Base-by-base conservation (phyloP, 2,888 invertebrate species). In the Crepidodera aurea region DNA sequence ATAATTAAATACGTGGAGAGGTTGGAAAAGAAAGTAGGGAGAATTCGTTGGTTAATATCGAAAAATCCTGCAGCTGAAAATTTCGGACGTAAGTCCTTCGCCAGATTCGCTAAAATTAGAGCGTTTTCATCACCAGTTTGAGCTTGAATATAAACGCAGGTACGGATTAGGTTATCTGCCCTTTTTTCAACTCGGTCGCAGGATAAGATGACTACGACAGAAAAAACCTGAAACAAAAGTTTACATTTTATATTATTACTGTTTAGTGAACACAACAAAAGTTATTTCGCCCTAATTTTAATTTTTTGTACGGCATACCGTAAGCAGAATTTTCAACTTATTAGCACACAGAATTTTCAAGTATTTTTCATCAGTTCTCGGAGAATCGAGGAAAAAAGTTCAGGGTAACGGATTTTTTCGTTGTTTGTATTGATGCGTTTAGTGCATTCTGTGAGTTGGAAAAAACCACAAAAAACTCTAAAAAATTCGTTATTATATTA, bases 51-150 rank as follows among this genome's bases (percentile, higher is more conserved):
- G 18, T 56, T 56, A 8, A 56, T 46, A 18, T 56, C 55, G 13
- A 56, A 56, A 22, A 46, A 46, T 56, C 55, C 55, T 5, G 55
- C 55, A 29, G 55, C 55, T 22, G 55, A 44, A 29, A 56, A 56
- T 46, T 44, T 56, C 0, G 55, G 55, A 13, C 44, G 19, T 12
- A 56, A 16, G 1, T 56, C 55, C 37, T 32, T 56, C 2, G 55
- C 55, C 12, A 56, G 32, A 10, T 46, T 46, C 12, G 55, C 55
- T 42, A 56, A 46, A 12, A 32, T 19, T 25, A 46, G 4, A n/a
- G 46, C 46, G n/a, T 46, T 44, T 7, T 32, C 10, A 22, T 56
- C 55, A 18, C 19, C 32, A 4, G 55, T 46, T 19, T 44, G 12
- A 22, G 46, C 55, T n/a, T 56, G 46, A n/a, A 34, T 46, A 12